Base-by-base conservation (phyloP, 2,888 invertebrate genomes). In the Lasioglossum pauxillum region DNA sequence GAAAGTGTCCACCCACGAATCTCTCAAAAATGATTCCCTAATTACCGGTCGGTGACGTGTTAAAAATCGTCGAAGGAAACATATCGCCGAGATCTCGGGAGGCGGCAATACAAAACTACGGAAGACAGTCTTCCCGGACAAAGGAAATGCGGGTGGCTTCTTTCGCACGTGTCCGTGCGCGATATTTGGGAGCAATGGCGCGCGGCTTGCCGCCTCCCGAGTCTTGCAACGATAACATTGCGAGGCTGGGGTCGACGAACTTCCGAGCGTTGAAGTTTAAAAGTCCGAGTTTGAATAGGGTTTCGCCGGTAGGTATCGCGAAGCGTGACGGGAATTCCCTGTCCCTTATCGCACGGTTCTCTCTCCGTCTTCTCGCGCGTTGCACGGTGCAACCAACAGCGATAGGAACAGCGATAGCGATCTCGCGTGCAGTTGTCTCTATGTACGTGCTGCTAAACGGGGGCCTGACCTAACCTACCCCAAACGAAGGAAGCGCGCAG, bases 401-500 rank as follows among this genome's bases (percentile, higher is more conserved):
- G 27, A 60, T 53, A 53, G 49, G 8, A 8, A 8, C 23, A 8
- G 8, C 53, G 57, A 86, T 85, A 88, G 83, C 85, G 53, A 85
- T 83, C 85, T 89, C 86, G 86, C 86, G 87, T 86, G 90, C 84
- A 19, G 38, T 76, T 46, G 77, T 64, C 72, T 46, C 64, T 44
- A 73, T 2, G 31, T 10, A 69, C 69, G 38, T 10, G 31, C 31
- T 19, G 16, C 31, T 19, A 8, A 64, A 35, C 64, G 31, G 19
- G 19, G 72, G 87, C 88, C 89, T 90, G 72, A 88, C 89, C 89
- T 90, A 92, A 91, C 90, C 91, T 88, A 87, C 85, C 90, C 85
- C 91, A 83, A 89, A 87, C 69, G 69, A 10, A 12, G 10, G 38
- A 5, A 23, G 1, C 73, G 1, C 73, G 80, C 80, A 74, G 72